Evolutionary conservation across 2,888 invertebrate genomes (phyloP), one percentile per base, ranked within the genome.

Genomic region (Leucophora obtusa): DNA sequence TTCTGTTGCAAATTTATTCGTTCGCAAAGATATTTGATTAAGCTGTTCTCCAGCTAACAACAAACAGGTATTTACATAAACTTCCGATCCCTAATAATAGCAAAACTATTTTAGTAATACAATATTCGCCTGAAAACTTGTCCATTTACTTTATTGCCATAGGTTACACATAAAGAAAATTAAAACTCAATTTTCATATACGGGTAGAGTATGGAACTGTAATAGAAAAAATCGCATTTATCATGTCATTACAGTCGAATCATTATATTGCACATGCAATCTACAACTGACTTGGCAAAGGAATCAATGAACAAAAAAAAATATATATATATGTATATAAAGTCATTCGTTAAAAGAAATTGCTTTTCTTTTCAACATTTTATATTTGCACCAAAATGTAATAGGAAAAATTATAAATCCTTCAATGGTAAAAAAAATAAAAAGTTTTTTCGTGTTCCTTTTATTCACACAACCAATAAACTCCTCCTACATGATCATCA

Each of bases 211-310:
- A 18, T 33, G 7, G 33, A 84, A 84, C 84, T 85, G 83, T 86
- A 85, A 86, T 83, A 81, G 83, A 84, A 69, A 60, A 75, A 82
- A 87, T 88, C 87, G 77, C 87, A 88, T 87, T 88, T 87, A 87
- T 87, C 88, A 87, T 88, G 85, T 87, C 87, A 88, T 87, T 87
- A 88, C 87, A 86, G 86, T 86, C 86, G 86, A 86, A 88, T 88
- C 87, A 86, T 79, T 79, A 82, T 75, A 81, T 73, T 81, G 81
- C 81, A 77, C 77, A 77, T 81, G 81, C 77, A 77, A 81, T 77
- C 63, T 47, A 74, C 14, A 43, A 70, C 53, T 54, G 73, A 66
- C 35, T 74, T 81, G 81, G 73, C 56, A 77, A 73, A 65, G 72
- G 35, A 77, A 56, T 76, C 69, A 76, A 59, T 21, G 71, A 70